Conservation (phyloP, 2,113 vertebrate genomes). For the Aplodontia rufa region DNA sequence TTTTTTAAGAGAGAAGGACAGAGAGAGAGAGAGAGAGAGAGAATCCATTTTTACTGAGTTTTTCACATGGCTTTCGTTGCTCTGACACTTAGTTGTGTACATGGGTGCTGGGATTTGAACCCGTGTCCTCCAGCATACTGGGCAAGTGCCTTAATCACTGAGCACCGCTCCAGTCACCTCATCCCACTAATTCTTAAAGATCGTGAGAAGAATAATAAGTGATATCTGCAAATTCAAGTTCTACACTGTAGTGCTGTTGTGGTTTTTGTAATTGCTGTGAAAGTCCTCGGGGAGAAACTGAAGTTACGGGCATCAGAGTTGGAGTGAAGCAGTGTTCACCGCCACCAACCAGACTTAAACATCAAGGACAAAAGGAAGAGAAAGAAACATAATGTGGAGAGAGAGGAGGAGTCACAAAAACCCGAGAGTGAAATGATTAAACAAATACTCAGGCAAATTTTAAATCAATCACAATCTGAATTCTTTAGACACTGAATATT, state of each 20-base stretch:
- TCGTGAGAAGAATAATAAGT: not conserved
- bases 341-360: not conserved
- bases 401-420: not conserved
- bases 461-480: not conserved
- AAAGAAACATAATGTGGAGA: not conserved
- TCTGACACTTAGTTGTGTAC: no score
- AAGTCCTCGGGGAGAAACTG: not conserved
- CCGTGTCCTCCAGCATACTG: no score
- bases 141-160: no score
- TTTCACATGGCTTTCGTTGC: no score
- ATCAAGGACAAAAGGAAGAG: not conserved
- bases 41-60: no score
- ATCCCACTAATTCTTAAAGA: not conserved
- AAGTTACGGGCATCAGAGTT: not conserved
- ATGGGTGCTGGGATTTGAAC: no score
- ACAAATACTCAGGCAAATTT: not conserved
- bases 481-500: not conserved
- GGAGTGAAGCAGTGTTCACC: not conserved
- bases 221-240: not conserved
- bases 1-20: no score
- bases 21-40: no score
- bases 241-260: rapidly evolving
- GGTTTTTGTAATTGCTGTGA: not conserved
- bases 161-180: no score
- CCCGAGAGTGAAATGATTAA: not conserved